Conservation (phyloP, 1,140 invertebrate genomes). For the Rhizoglyphus robini region DNA sequence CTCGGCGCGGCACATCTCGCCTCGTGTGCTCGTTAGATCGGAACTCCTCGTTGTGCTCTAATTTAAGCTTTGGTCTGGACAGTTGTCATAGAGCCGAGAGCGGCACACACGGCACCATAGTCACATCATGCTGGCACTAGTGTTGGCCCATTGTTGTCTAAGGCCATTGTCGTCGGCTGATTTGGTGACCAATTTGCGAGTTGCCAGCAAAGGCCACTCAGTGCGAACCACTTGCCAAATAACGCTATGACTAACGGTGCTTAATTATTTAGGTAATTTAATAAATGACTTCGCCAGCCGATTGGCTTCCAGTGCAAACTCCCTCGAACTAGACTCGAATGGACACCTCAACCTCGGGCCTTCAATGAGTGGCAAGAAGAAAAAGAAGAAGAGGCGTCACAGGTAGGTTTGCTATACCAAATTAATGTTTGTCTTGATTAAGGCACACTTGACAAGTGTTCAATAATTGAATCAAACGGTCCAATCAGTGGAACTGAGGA, state of each 20-base stretch:
- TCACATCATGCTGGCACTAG: too few relatives aligned
- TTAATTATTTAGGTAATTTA: conserved; percentile 12
- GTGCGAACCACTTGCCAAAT: too few relatives aligned
- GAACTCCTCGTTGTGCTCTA: too few relatives aligned
- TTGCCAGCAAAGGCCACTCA: too few relatives aligned
- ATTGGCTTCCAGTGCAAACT: conserved; percentile 4
- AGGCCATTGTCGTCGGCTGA: too few relatives aligned
- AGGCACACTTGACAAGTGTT: neutral
- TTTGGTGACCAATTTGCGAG: too few relatives aligned
- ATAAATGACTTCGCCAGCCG: conserved; percentile 16
- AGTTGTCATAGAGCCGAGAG: too few relatives aligned
- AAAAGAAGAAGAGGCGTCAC: conserved; percentile 22
- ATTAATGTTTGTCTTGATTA: neutral
- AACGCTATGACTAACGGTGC: too few relatives aligned
- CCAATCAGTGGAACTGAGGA: neutral
- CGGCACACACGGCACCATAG: too few relatives aligned
- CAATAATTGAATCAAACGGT: neutral
- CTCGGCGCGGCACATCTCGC: neutral
- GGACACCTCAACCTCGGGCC: conserved; percentile 7
- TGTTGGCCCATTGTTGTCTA: too few relatives aligned
- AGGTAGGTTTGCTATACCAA: conserved; percentile 16
- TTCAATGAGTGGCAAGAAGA: conserved; percentile 17
- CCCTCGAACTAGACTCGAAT: conserved; percentile 2
- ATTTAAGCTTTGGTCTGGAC: too few relatives aligned
- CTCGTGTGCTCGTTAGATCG: neutral